These are phyloP conservation scores for Drosophila stalkeri DNA, from an alignment of 2,888 invertebrate genomes.

Conservation along the genomic window DNA sequence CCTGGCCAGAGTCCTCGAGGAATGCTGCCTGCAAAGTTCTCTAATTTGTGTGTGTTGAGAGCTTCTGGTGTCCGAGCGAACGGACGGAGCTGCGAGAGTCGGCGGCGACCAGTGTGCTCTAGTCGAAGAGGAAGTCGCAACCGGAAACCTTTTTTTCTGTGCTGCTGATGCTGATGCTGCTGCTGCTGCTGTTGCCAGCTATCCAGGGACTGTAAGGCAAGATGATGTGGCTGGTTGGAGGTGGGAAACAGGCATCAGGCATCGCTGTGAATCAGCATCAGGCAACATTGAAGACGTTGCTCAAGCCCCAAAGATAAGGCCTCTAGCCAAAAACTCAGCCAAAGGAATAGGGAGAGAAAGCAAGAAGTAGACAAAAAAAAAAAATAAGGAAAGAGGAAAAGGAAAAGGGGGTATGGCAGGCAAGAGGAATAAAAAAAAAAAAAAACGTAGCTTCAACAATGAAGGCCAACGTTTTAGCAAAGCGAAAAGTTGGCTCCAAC, in stretches of 20 bases:
- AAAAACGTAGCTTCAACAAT: conserved; percentile 62
- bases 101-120: conserved; percentile 13
- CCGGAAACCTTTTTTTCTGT: conserved; percentile 76
- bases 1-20: conserved; percentile 39
- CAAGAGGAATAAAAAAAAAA: conserved; percentile 1
- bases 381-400: conserved; percentile 10
- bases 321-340: conserved; percentile 61
- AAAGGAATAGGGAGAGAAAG: conserved; percentile 39
- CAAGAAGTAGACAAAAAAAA: conserved; percentile 12
- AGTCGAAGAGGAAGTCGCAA: conserved; percentile 75
- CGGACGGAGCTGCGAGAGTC: conserved; percentile 1
- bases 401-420: background rate
- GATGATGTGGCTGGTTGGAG: conserved; percentile 25
- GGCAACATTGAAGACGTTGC: conserved; percentile 52
- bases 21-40: conserved; percentile 63
- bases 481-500: conserved; percentile 68
- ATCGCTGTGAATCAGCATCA: conserved; percentile 67
- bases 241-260: conserved; percentile 37
- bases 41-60: conserved; percentile 79
- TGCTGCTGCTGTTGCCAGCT: conserved; percentile 39
- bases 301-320: conserved; percentile 60
- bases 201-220: conserved; percentile 63
- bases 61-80: conserved; percentile 70
- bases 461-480: conserved; percentile 71
- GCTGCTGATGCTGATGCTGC: background rate